Evolutionary conservation across 2,888 invertebrate species (phyloP), one percentile per base, ranked within the genome.

Genomic region (Pristionchus maxplancki): DNA sequence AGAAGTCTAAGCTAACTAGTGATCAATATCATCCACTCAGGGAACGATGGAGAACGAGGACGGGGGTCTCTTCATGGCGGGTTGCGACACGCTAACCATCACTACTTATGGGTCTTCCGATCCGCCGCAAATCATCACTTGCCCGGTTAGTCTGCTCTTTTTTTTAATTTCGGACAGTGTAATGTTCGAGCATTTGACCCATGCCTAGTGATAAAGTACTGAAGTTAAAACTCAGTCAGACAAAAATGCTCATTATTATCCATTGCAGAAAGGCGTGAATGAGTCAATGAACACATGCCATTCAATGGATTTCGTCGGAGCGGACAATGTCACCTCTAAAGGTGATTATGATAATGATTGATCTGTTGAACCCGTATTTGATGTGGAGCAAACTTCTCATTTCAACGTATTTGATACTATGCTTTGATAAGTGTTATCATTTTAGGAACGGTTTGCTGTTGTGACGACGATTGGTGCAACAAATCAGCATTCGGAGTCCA

Each of bases 31-130:
- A 20, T 24, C 58, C n/a, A n/a, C 17, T 24, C 24, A 78, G 78
- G 78, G 78, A 28, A 78, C 78, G 28, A 48, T 78, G 28, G 78
- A 78, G 44, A 78, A 44, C 3, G 78, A 78, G 28, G 78, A 78
- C 28, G 78, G 78, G 15, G 78, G 78, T 20, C n/a, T 78, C 34
- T 78, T 78, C 78, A 78, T 78, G 78, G 78, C 78, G 78, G 78
- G 44, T 9, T 78, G 78, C 78, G 44, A 40, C 20, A 24, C 44
- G 17, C 15, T 78, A 9, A 17, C 28, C 4, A 40, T 78, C 44
- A n/a, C n/a, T 2, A 44, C 40, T 11, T 78, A 78, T 28, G 78
- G 78, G 28, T 71, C 71, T 9, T 13, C 13, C 1, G 44, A 40
- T 48, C n/a, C 4, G 9, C 67, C 15, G 4, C 11, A 78, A 13